Percentiles rank a stretch among this genome's conserved stretches.
Evolutionary conservation across 1,140 invertebrate species (phyloP).

Genomic region (Globodera ellingtonae): DNA sequence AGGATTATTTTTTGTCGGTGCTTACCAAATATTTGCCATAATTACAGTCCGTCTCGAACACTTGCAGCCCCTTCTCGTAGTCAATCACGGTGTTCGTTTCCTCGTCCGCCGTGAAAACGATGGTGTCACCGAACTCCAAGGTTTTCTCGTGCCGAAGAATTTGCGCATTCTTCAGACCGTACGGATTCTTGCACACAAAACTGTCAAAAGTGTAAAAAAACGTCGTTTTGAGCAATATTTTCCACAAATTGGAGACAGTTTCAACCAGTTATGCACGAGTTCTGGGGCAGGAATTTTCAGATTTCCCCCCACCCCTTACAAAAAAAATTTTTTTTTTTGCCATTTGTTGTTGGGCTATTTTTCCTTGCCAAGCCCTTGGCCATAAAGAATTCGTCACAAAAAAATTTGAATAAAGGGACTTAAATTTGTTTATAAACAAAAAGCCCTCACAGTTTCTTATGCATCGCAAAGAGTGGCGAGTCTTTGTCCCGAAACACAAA

Average conservation of each 20-base stretch:
- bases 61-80: constrained; percentile 31
- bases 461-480: constrained; percentile 22
- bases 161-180: constrained; percentile 28
- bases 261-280: background rate
- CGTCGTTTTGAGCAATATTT: background rate
- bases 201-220: constrained; percentile 2
- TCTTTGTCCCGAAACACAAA: constrained; percentile 32
- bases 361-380: background rate
- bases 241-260: background rate
- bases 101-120: constrained; percentile 30
- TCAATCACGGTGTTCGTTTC: constrained; percentile 3
- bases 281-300: background rate
- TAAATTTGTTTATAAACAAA: background rate
- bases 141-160: constrained; percentile 26
- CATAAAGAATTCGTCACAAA: background rate
- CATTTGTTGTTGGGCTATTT: background rate
- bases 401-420: background rate
- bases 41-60: constrained; percentile 29
- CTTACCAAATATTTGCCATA: constrained; percentile 32
- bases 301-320: background rate
- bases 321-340: background rate
- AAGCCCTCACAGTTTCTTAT: constrained; percentile 15
- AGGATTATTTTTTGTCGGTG: too few relatives aligned
- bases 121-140: constrained; percentile 33
- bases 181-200: constrained; percentile 11